These are phyloP conservation scores for Tetraodon nigroviridis DNA, from an alignment of 2,113 vertebrate genomes.

Conservation along the genomic window DNA sequence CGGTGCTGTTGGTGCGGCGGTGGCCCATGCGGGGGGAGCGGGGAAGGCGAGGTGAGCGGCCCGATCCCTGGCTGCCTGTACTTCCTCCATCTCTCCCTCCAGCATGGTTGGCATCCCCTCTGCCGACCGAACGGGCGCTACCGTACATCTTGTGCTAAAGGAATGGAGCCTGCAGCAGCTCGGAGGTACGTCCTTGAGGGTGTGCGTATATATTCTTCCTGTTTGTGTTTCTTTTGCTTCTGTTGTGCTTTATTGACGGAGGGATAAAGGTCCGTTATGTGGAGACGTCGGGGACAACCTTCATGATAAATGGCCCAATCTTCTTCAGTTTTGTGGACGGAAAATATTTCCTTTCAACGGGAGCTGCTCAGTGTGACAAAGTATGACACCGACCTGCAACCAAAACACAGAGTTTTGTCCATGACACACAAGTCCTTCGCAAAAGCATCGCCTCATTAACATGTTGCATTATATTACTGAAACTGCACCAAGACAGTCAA, in stretches of 20 bases:
- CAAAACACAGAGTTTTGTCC: constrained; percentile 18
- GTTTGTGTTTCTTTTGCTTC: not conserved
- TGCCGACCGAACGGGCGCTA: constrained; percentile 91
- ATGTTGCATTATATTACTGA: no score
- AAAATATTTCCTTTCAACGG: not conserved
- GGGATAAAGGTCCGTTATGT: not conserved
- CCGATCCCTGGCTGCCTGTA: constrained; percentile 82
- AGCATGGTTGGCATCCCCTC: constrained; percentile 81
- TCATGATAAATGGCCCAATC: constrained; percentile 30
- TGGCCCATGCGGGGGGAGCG: constrained; percentile 94
- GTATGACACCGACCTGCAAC: constrained; percentile 44
- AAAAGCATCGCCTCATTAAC: not conserved
- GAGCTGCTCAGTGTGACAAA: constrained; percentile 12
- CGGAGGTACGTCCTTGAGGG: not conserved
- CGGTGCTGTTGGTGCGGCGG: constrained; percentile 94
- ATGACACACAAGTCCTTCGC: not conserved
- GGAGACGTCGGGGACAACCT: constrained; percentile 8
- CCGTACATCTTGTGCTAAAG: constrained; percentile 82
- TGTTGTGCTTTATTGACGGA: not conserved
- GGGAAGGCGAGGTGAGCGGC: constrained; percentile 91
- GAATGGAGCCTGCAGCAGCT: constrained; percentile 11
- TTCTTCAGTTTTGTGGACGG: no score
- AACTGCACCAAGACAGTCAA: not conserved
- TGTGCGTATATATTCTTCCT: not conserved
- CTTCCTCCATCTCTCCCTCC: constrained; percentile 69